These are phyloP conservation scores for Hipparchia semele DNA, from an alignment of 2,888 invertebrate genomes.

Conservation along the genomic window DNA sequence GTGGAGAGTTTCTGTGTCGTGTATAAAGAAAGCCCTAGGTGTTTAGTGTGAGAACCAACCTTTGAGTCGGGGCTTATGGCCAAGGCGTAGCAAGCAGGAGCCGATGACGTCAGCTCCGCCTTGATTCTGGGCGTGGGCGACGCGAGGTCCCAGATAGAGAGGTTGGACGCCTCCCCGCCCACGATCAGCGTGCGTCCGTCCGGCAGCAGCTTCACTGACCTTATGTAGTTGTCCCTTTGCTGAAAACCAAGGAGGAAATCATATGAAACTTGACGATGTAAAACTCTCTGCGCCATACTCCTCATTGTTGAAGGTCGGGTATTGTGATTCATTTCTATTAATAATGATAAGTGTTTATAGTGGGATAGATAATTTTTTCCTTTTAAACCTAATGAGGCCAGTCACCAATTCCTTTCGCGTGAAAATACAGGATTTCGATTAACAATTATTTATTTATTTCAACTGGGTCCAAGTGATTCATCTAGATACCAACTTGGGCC, in stretches of 20 bases:
- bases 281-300: neutral
- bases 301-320: no score
- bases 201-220: conserved; percentile 96
- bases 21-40: neutral
- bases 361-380: no score
- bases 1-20: neutral
- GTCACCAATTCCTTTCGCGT: no score
- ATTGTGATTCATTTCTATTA: no score
- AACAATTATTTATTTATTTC: no score
- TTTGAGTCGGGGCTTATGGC: conserved; percentile 98
- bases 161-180: conserved; percentile 97
- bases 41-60: conserved; percentile 55
- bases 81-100: conserved; percentile 98
- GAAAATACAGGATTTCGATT: no score
- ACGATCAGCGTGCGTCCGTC: conserved; percentile 97
- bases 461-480: no score
- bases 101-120: conserved; percentile 96
- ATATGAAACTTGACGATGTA: conserved; percentile 4
- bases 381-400: no score
- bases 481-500: no score
- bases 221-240: conserved; percentile 97
- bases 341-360: no score
- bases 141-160: conserved; percentile 98
- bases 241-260: conserved; percentile 58
- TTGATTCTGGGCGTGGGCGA: conserved; percentile 95